Evolutionary conservation across 1,140 invertebrate species (phyloP).

Genomic region (Drosophila bipectinata): DNA sequence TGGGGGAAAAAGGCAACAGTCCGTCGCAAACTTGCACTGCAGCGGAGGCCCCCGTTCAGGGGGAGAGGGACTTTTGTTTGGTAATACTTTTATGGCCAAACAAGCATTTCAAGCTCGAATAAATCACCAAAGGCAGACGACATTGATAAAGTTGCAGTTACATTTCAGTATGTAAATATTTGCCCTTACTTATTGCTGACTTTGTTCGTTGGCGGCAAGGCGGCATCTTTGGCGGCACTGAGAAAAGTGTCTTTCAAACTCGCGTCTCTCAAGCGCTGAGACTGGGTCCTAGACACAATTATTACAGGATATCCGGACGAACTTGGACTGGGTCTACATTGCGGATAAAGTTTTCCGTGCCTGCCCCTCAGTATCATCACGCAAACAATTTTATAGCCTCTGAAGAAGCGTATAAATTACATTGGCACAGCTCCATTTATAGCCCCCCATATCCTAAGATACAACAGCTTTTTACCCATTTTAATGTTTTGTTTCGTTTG

Average conservation of each 20-base stretch:
- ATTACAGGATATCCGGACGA: too few species aligned
- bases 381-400: constrained; percentile 66
- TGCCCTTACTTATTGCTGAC: constrained; percentile 74
- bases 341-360: too few species aligned
- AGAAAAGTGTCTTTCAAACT: background rate
- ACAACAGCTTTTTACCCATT: constrained; percentile 26
- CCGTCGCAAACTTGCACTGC: background rate
- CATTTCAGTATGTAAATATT: constrained; percentile 81
- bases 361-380: too few species aligned
- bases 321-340: too few species aligned
- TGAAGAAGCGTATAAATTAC: constrained; percentile 59
- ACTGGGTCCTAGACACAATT: too few species aligned
- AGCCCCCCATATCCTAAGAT: constrained; percentile 13
- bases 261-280: too few species aligned
- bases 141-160: constrained; percentile 82
- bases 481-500: constrained; percentile 28
- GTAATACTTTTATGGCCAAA: constrained; percentile 69
- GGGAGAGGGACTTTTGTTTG: constrained; percentile 53
- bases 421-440: constrained; percentile 42
- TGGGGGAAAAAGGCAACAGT: constrained; percentile 29
- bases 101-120: constrained; percentile 67
- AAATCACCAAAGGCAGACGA: constrained; percentile 81
- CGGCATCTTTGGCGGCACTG: constrained; percentile 16
- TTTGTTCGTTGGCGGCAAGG: constrained; percentile 19
- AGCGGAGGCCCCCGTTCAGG: background rate